Evolutionary conservation across 2,888 invertebrate genomes (phyloP).

Genomic region (Melanostoma scalare): DNA sequence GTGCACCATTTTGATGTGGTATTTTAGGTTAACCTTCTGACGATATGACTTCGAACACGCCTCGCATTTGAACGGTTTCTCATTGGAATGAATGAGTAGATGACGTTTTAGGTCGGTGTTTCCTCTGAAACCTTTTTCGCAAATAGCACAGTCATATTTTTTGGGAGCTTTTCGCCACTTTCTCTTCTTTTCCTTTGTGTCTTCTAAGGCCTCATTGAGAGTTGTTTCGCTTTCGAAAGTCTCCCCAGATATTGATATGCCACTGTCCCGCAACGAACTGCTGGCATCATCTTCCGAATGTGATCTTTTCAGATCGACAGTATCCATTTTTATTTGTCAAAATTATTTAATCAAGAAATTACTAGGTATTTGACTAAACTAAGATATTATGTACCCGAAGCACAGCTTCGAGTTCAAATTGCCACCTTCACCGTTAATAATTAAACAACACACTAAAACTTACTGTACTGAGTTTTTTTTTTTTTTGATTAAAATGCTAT

Average conservation of each 20-base stretch:
- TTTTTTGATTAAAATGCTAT: constrained; percentile 14
- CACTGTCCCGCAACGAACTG: constrained; percentile 79
- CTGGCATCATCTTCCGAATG: constrained; percentile 79
- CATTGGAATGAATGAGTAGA: constrained; percentile 86
- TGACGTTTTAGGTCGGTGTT: constrained; percentile 87
- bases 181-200: constrained; percentile 48
- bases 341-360: constrained; percentile 7
- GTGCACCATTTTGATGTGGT: constrained; percentile 83
- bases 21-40: constrained; percentile 86
- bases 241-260: constrained; percentile 77
- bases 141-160: constrained; percentile 85
- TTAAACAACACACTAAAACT: constrained; percentile 32
- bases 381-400: constrained; percentile 30
- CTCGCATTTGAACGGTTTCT: constrained; percentile 85
- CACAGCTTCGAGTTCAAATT: constrained; percentile 41
- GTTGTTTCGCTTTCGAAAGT: constrained; percentile 23
- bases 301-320: constrained; percentile 72
- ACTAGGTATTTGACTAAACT: constrained; percentile 43
- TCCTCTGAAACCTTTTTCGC: constrained; percentile 85
- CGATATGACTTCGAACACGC: constrained; percentile 86
- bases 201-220: constrained; percentile 57
- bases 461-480: constrained; percentile 8
- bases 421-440: constrained; percentile 62
- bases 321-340: not conserved
- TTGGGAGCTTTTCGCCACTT: constrained; percentile 74